A percentile compares a stretch with the other conserved stretches of the same genome.
phyloP scores from a whole-genome alignment of 2,888 invertebrate genomes.

The Cosmopolites sordidus region DNA sequence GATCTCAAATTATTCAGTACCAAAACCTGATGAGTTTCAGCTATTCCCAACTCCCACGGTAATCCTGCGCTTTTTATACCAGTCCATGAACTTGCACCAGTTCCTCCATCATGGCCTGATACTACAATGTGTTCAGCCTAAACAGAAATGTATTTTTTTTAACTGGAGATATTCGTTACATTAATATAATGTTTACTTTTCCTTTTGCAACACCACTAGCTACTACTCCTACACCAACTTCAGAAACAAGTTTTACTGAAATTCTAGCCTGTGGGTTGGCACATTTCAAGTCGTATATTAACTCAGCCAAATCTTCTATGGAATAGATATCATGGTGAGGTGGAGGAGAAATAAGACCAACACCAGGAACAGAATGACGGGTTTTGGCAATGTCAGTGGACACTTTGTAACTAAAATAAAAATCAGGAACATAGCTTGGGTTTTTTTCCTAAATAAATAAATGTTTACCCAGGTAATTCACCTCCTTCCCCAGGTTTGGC shows the following conservation, averaged over 20 bases:
- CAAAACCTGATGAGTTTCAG: constrained; percentile 97
- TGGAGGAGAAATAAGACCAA: constrained; percentile 96
- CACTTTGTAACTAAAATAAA: constrained; percentile 62
- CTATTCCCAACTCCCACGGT: constrained; percentile 97
- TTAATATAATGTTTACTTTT: constrained; percentile 70
- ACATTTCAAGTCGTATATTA: constrained; percentile 97
- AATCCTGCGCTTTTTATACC: constrained; percentile 97
- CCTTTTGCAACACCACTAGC: constrained; percentile 81
- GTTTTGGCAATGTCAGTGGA: constrained; percentile 93
- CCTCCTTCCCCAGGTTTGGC: constrained; percentile 99
- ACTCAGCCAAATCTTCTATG: constrained; percentile 96
- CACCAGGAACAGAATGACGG: constrained; percentile 93
- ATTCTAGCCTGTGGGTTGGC: constrained; percentile 93
- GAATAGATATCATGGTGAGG: constrained; percentile 99
- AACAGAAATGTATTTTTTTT: background rate
- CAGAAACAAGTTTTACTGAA: constrained; percentile 96
- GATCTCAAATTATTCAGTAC: constrained; percentile 90
- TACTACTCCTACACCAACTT: constrained; percentile 92
- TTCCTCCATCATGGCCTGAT: constrained; percentile 98
- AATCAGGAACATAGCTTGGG: background rate
- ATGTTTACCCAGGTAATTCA: constrained; percentile 72
- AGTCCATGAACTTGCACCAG: constrained; percentile 98
- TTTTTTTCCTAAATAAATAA: constrained; percentile 2
- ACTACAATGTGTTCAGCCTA: constrained; percentile 87
- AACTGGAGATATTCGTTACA: no score